Base-by-base conservation (phyloP, 1,140 invertebrate genomes). In the Homalodisca vitripennis region DNA sequence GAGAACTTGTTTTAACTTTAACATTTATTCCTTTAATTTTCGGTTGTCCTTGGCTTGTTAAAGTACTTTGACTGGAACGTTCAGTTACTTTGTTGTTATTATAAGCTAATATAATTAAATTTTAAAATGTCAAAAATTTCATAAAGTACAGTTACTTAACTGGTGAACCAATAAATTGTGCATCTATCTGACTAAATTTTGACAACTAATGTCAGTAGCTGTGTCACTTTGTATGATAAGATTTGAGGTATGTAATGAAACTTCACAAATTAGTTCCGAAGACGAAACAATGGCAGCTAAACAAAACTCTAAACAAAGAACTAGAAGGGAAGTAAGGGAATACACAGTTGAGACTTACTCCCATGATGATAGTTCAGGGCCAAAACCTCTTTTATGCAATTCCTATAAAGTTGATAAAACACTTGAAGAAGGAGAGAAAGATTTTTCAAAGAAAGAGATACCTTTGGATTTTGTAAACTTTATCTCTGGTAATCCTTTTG, bases 401-500 rank as follows among this genome's bases (percentile, higher is more conserved):
- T 60, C 24, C 6, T 60, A 41, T 17, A 41, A 17, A 41, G 17
- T 41, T 41, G 17, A 41, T 6, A 17, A 41, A 10, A 10, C 34
- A n/a, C n/a, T n/a, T 17, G 34, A 41, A 10, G 34, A 41, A 10
- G 17, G 6, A 10, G 34, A 6, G 6, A 41, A 41, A 41, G 34
- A 17, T 41, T 41, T 41, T 10, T 17, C 34, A 6, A 27, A 22
- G 29, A 60, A 30, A 27, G 55, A 60, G 6, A 41, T 41, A 60
- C 22, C 14, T 30, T 60, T 13, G 80, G 81, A 31, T 79, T 80
- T 53, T 73, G 89, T 92, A n/a, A 86, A 84, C 65, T 99, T 98
- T 81, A 92, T 94, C 71, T 97, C 91, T 77, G 98, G 98, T 1
- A 99, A 99, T 85, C 97, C 97, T 12, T 91, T 93, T 77, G 95